phyloP scores from a whole-genome alignment of 2,888 invertebrate genomes.

The Ecliptopera silaceata region DNA sequence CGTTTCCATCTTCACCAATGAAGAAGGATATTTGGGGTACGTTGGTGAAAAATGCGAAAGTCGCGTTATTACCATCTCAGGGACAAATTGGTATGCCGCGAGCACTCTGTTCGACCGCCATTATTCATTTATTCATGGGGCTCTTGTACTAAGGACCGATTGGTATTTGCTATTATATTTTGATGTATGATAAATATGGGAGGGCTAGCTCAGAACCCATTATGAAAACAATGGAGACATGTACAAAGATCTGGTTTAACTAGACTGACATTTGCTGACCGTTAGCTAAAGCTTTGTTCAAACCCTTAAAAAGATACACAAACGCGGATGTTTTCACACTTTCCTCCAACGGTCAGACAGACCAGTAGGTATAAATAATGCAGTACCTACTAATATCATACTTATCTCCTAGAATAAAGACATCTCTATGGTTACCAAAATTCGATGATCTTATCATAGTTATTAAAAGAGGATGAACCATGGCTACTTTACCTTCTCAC shows the following conservation, averaged over 20 bases:
- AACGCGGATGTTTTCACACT: not conserved
- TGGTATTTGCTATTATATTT: constrained; percentile 56
- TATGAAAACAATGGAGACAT: constrained; percentile 34
- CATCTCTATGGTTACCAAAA: not conserved
- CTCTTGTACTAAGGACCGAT: constrained; percentile 59
- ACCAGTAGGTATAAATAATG: too few species aligned
- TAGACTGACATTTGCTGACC: constrained; percentile 19
- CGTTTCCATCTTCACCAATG: constrained; percentile 48
- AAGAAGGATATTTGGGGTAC: constrained; percentile 59
- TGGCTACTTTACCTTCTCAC: not conserved
- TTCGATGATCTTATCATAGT: too few species aligned
- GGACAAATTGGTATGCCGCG: constrained; percentile 76
- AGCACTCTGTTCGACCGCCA: constrained; percentile 67
- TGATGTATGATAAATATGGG: constrained; percentile 39
- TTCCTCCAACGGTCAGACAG: not conserved
- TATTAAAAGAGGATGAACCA: too few species aligned
- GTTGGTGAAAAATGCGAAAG: constrained; percentile 71
- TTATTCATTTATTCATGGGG: constrained; percentile 80
- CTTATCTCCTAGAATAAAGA: too few species aligned
- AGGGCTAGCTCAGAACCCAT: constrained; percentile 33
- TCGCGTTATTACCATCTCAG: constrained; percentile 73
- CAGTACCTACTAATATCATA: too few species aligned
- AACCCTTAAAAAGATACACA: constrained; percentile 1
- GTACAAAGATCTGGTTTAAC: constrained; percentile 28
- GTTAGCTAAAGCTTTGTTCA: constrained; percentile 26